Conservation (phyloP, 2,113 vertebrate species). For the Rhinopomastus cyanomelas region DNA sequence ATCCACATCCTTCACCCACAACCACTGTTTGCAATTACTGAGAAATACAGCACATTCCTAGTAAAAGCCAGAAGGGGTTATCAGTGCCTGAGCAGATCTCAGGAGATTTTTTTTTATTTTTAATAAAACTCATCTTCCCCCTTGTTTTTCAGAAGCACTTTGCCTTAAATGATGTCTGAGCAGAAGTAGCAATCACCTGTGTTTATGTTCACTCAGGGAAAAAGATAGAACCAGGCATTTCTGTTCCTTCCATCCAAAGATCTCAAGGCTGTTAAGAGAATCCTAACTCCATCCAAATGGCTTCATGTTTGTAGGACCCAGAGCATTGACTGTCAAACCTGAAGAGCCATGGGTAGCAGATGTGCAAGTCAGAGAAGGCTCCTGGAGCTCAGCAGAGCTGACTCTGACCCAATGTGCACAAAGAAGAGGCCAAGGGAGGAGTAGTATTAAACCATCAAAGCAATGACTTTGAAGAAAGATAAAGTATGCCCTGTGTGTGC, state of each 20-base stretch:
- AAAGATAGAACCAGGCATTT: background rate
- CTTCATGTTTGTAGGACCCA: background rate
- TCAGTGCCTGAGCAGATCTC: constrained; percentile 49
- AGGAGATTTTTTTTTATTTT: constrained; percentile 37
- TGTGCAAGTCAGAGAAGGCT: background rate
- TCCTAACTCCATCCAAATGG: background rate
- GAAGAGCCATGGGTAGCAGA: background rate
- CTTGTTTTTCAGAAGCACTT: constrained; percentile 55
- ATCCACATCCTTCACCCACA: constrained; percentile 25
- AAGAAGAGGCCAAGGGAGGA: background rate
- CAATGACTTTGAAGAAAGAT: background rate
- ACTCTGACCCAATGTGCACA: background rate
- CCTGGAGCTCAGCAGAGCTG: background rate
- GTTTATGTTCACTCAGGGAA: background rate
- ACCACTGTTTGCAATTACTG: background rate
- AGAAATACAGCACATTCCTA: constrained; percentile 37
- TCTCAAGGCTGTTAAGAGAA: background rate
- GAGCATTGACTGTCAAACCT: background rate
- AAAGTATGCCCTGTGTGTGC: background rate
- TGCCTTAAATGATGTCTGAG: constrained; percentile 42
- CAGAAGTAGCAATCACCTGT: background rate
- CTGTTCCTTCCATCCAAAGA: background rate
- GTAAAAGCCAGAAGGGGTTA: constrained; percentile 53
- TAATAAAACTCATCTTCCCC: constrained; percentile 59
- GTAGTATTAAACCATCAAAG: background rate